Evolutionary conservation across 2,113 vertebrate species (phyloP).

Genomic region (Myodes glareolus): DNA sequence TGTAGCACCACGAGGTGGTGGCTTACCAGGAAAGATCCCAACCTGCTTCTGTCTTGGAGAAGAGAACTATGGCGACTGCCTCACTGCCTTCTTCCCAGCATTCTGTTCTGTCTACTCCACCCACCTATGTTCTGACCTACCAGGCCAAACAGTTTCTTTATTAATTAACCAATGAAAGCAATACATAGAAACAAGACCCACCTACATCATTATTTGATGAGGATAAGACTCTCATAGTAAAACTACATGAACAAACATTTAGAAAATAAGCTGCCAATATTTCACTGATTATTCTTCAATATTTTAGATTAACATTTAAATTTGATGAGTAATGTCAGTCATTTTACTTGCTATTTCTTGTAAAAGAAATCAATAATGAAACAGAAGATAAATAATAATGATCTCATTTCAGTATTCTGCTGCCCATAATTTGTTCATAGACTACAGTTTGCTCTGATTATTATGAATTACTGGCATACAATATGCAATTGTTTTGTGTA

Average conservation of each 20-base stretch:
- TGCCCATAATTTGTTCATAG: not conserved
- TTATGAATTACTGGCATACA: not conserved
- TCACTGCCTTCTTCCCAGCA: no score
- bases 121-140: no score
- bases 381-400: not conserved
- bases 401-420: not conserved
- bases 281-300: not conserved
- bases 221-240: not conserved
- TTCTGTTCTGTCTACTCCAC: no score
- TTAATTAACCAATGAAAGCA: no score
- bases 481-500: not conserved
- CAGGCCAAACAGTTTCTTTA: no score
- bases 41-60: no score
- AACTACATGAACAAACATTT: not conserved
- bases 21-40: no score
- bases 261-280: not conserved
- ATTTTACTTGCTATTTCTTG: not conserved
- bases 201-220: no score
- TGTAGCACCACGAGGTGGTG: no score
- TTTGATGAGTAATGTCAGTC: not conserved
- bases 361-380: not conserved
- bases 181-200: no score
- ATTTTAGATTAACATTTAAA: not conserved
- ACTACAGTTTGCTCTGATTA: not conserved
- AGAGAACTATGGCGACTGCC: no score